A percentile compares a stretch with the other conserved stretches of the same genome.
Conservation (phyloP, 1,140 invertebrate genomes). For the Monochamus saltuarius region DNA sequence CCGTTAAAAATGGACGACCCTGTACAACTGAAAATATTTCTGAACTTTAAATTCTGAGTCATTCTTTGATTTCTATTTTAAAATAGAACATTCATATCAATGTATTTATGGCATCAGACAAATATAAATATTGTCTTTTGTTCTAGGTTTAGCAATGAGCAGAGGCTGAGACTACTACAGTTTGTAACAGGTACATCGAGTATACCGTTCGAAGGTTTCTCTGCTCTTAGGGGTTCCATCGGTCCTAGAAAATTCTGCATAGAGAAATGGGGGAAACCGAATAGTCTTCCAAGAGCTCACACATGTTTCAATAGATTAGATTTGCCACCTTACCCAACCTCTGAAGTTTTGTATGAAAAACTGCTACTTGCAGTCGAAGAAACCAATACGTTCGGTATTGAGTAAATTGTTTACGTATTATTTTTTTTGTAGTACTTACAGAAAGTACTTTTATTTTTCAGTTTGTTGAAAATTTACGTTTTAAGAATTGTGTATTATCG, state of each 20-base stretch:
- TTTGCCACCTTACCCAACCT: conserved; percentile 92
- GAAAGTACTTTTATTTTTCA: conserved; percentile 8
- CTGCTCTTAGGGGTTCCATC: conserved; percentile 90
- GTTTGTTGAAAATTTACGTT: conserved; percentile 7
- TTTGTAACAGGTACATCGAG: conserved; percentile 98
- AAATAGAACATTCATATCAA: too few relatives aligned
- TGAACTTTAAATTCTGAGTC: too few relatives aligned
- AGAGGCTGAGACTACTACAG: conserved; percentile 85
- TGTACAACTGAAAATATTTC: too few relatives aligned
- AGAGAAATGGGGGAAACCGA: conserved; percentile 96
- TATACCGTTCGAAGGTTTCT: conserved; percentile 96
- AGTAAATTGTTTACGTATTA: conserved; percentile 58
- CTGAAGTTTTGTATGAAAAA: conserved; percentile 92
- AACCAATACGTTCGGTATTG: conserved; percentile 96
- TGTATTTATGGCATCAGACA: too few relatives aligned
- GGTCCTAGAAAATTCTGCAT: conserved; percentile 96
- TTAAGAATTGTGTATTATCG: neutral
- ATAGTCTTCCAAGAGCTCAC: conserved; percentile 92
- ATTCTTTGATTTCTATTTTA: too few relatives aligned
- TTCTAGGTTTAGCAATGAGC: conserved; percentile 87
- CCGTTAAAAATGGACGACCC: too few relatives aligned
- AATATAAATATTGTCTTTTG: conserved; percentile 21
- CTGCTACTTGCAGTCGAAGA: conserved; percentile 93
- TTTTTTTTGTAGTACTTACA: conserved; percentile 1
- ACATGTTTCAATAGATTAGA: conserved; percentile 98